A percentile compares a stretch with the other conserved stretches of the same genome.
Evolutionary conservation across 2,888 invertebrate species (phyloP).

Genomic region (Drosophila mercatorum): DNA sequence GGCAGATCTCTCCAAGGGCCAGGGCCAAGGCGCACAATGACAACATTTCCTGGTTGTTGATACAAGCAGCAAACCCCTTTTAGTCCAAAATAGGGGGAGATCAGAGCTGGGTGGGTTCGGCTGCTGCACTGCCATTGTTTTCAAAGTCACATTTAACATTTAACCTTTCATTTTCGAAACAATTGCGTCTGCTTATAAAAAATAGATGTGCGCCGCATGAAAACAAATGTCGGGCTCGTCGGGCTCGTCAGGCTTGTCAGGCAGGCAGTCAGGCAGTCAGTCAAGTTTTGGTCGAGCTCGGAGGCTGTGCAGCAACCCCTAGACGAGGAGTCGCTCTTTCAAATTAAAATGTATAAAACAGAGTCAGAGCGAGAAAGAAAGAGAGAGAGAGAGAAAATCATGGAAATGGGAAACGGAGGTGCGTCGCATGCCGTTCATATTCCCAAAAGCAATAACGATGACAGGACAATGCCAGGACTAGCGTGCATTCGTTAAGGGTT

Average conservation of each 20-base stretch:
- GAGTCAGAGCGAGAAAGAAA: slow-evolving; percentile 14
- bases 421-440: slow-evolving; percentile 66
- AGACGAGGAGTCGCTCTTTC: slow-evolving; percentile 47
- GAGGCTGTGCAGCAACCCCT: slow-evolving; percentile 32
- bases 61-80: slow-evolving; percentile 18
- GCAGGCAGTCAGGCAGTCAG: slow-evolving; percentile 24
- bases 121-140: slow-evolving; percentile 57
- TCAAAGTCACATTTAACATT: slow-evolving; percentile 79
- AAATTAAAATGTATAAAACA: slow-evolving; percentile 76
- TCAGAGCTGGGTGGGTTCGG: background rate
- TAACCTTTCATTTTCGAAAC: slow-evolving; percentile 81
- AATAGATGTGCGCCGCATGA: slow-evolving; percentile 70
- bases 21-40: slow-evolving; percentile 41
- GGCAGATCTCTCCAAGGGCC: slow-evolving; percentile 62
- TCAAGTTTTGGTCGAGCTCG: slow-evolving; percentile 21
- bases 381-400: slow-evolving; percentile 8
- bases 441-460: slow-evolving; percentile 79
- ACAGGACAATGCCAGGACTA: slow-evolving; percentile 52
- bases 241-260: slow-evolving; percentile 19
- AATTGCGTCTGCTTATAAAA: slow-evolving; percentile 80
- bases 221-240: slow-evolving; percentile 42
- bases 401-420: slow-evolving; percentile 18
- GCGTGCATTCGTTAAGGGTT: slow-evolving; percentile 50
- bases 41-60: slow-evolving; percentile 71
- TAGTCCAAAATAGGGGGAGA: background rate